phyloP scores from a whole-genome alignment of 2,113 vertebrate genomes.

The Myanophis thanlyinensis region DNA sequence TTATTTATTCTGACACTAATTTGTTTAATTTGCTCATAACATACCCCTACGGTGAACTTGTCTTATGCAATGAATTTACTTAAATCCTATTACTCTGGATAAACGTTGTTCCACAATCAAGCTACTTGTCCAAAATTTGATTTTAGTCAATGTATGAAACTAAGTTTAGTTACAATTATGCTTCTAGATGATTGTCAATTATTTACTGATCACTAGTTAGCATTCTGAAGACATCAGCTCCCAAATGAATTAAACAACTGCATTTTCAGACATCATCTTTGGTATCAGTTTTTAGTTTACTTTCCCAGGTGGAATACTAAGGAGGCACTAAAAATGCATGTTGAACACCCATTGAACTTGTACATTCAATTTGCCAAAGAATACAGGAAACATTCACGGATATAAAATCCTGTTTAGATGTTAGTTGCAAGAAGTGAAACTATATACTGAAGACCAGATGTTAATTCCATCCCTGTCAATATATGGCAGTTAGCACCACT shows the following conservation, averaged over 20 bases:
- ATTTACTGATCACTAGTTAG: slow-evolving; percentile 29
- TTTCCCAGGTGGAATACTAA: not conserved
- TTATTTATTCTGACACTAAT: not conserved
- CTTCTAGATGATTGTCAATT: not conserved
- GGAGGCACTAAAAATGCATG: not conserved
- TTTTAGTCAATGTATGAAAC: slow-evolving; percentile 7
- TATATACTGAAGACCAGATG: not conserved
- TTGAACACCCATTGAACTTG: not conserved
- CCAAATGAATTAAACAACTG: not conserved
- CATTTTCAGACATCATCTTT: not conserved
- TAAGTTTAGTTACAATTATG: not conserved
- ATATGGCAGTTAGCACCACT: not conserved
- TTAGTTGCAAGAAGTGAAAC: not conserved
- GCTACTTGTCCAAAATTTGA: not conserved
- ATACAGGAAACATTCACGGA: not conserved
- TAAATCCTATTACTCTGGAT: not conserved
- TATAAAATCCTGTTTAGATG: not conserved
- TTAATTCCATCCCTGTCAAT: not conserved
- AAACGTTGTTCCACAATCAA: not conserved
- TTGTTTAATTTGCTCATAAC: slow-evolving; percentile 1
- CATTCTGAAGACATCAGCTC: not conserved
- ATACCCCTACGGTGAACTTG: not conserved
- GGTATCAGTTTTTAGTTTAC: not conserved
- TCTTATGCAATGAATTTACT: not conserved
- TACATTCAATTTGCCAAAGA: not conserved